These are phyloP conservation scores for Elephas maximus DNA, from an alignment of 2,113 vertebrate species.

Conservation along the genomic window DNA sequence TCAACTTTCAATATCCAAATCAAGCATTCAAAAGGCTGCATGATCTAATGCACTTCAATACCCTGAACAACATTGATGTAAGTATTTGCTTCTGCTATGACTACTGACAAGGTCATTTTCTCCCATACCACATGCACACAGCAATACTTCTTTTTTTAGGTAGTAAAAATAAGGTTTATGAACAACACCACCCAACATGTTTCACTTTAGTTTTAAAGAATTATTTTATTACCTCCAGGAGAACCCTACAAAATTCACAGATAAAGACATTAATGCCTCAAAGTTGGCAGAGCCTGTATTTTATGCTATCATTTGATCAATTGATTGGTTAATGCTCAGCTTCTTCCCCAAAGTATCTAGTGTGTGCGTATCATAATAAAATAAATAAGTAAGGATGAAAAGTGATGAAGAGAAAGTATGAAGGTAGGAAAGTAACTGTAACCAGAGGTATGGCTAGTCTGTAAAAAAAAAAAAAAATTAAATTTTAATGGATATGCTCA, in stretches of 20 bases:
- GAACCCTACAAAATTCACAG: not conserved
- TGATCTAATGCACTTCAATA: constrained; percentile 99
- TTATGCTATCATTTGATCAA: not conserved
- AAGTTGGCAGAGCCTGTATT: not conserved
- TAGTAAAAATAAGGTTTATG: not conserved
- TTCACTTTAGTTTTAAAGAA: not conserved
- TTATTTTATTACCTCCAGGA: not conserved
- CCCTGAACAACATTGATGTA: constrained; percentile 97
- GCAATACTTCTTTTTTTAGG: not conserved
- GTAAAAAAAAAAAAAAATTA: not conserved
- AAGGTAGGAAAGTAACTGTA: not conserved
- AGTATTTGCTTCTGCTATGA: constrained; percentile 65
- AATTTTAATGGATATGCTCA: not conserved
- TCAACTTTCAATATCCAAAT: constrained; percentile 98
- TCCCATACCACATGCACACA: not conserved
- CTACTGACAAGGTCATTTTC: rapidly evolving
- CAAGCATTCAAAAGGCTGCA: constrained; percentile 95
- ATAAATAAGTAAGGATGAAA: not conserved
- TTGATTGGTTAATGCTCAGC: not conserved
- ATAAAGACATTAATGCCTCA: not conserved
- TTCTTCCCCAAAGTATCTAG: not conserved
- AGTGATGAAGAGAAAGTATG: not conserved
- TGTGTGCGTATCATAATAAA: not conserved
- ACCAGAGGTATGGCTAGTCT: not conserved
- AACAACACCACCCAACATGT: not conserved